A percentile compares a stretch with the other conserved stretches of the same genome.
Evolutionary conservation across 2,797 vertebrate genomes (phyloP).

Genomic region (Falco biarmicus): DNA sequence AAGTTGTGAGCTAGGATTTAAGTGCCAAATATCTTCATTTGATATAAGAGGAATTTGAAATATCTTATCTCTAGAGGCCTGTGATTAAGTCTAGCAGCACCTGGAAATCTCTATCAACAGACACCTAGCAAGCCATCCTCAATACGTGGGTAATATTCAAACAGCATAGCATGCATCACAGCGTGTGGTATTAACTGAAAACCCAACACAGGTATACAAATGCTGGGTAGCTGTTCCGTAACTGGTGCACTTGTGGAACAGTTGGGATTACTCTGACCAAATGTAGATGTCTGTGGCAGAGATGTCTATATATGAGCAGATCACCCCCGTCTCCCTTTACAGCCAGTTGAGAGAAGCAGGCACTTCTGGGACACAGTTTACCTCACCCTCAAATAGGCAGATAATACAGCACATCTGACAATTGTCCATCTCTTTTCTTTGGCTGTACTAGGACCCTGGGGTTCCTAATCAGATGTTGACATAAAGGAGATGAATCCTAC

Average conservation of each 20-base stretch:
- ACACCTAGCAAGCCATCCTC: neutral
- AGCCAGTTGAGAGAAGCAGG: rapidly evolving
- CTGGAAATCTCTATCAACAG: neutral
- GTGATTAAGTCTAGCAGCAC: neutral
- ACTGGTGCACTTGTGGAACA: neutral
- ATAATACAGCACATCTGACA: neutral
- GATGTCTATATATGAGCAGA: neutral
- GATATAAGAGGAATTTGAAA: slow-evolving; percentile 1
- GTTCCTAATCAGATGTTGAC: neutral
- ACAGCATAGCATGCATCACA: rapidly evolving
- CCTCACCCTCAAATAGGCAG: neutral
- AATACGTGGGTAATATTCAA: neutral
- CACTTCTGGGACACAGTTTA: neutral
- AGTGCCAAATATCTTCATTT: slow-evolving; percentile 14
- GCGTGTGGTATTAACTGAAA: neutral
- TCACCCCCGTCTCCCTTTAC: neutral
- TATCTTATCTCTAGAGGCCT: neutral
- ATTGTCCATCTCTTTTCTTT: neutral
- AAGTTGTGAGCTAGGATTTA: slow-evolving; percentile 2
- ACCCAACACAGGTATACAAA: neutral
- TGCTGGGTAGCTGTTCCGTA: neutral
- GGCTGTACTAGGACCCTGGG: neutral
- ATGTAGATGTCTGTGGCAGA: rapidly evolving
- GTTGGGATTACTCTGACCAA: neutral
- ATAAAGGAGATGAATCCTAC: neutral